phyloP scores from a whole-genome alignment of 1,140 invertebrate species.

The Daktulosphaira vitifoliae region DNA sequence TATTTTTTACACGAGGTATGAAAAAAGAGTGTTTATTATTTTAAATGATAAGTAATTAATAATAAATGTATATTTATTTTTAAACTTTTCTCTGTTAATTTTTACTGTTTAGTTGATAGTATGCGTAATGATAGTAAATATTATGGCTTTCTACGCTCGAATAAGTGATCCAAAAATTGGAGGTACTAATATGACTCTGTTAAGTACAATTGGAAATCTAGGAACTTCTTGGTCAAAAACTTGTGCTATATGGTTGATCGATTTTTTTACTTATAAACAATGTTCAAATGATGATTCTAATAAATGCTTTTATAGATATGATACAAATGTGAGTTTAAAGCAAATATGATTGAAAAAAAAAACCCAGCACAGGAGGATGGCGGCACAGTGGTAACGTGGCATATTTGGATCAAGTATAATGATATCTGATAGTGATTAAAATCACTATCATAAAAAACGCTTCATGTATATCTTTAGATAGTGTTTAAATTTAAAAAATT shows the following conservation, averaged over 20 bases:
- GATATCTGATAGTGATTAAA: too few relatives aligned
- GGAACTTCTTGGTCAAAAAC: slow-evolving; percentile 96
- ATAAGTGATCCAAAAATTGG: slow-evolving; percentile 90
- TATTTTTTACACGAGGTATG: not conserved
- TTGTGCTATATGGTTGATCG: slow-evolving; percentile 83
- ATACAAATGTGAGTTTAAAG: not conserved
- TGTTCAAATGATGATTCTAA: slow-evolving; percentile 50
- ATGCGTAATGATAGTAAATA: slow-evolving; percentile 67
- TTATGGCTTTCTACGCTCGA: slow-evolving; percentile 73
- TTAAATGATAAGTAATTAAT: too few relatives aligned
- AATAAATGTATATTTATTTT: not conserved
- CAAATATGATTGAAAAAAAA: too few relatives aligned
- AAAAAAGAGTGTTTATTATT: too few relatives aligned
- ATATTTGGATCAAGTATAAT: too few relatives aligned
- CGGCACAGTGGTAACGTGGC: too few relatives aligned
- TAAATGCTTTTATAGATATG: not conserved
- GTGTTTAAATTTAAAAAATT: too few relatives aligned
- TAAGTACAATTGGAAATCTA: slow-evolving; percentile 93
- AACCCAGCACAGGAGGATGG: too few relatives aligned
- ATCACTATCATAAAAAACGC: too few relatives aligned
- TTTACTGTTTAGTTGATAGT: slow-evolving; percentile 39
- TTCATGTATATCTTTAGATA: too few relatives aligned
- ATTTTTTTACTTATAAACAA: slow-evolving; percentile 69
- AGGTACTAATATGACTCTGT: slow-evolving; percentile 98
- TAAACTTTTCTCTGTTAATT: not conserved